Evolutionary conservation across 2,888 invertebrate genomes (phyloP).

Genomic region (Mythimna loreyi): DNA sequence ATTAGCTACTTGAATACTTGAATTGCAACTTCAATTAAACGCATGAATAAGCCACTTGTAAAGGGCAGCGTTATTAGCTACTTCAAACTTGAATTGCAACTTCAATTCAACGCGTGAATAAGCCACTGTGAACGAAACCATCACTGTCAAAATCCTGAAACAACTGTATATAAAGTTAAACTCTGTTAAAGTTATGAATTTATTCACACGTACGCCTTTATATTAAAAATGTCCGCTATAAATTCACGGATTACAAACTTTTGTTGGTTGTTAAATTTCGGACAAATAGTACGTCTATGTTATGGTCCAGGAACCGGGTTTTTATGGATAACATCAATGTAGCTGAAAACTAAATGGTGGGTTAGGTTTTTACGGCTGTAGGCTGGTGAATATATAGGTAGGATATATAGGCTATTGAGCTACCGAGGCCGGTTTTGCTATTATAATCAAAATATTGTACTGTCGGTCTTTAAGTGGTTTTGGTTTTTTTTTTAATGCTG

Average conservation of each 20-base stretch:
- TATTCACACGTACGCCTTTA: conserved; percentile 55
- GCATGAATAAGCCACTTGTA: not conserved
- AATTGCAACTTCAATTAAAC: not conserved
- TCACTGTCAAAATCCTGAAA: conserved; percentile 12
- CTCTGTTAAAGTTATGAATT: conserved; percentile 49
- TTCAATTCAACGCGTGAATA: not conserved
- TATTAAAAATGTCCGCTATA: conserved; percentile 61
- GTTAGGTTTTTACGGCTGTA: conserved; percentile 34
- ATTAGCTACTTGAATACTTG: not conserved
- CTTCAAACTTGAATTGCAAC: not conserved
- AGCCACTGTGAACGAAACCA: not conserved
- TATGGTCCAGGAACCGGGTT: conserved; percentile 19
- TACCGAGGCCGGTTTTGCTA: too few relatives aligned
- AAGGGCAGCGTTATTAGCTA: too few relatives aligned
- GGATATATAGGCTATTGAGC: too few relatives aligned
- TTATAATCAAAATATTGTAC: too few relatives aligned
- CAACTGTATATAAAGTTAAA: conserved; percentile 19
- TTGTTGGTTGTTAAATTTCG: conserved; percentile 54
- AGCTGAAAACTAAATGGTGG: conserved; percentile 34
- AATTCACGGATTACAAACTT: conserved; percentile 64
- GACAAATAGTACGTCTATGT: conserved; percentile 39
- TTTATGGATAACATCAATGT: conserved; percentile 43
- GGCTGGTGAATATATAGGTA: not conserved
- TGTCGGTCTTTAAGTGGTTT: too few relatives aligned
- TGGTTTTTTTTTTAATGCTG: too few relatives aligned